A percentile compares a stretch with the other conserved stretches of the same genome.
phyloP scores from a whole-genome alignment of 92 coral and sea anemone species.

The Palythoa grandiflora region DNA sequence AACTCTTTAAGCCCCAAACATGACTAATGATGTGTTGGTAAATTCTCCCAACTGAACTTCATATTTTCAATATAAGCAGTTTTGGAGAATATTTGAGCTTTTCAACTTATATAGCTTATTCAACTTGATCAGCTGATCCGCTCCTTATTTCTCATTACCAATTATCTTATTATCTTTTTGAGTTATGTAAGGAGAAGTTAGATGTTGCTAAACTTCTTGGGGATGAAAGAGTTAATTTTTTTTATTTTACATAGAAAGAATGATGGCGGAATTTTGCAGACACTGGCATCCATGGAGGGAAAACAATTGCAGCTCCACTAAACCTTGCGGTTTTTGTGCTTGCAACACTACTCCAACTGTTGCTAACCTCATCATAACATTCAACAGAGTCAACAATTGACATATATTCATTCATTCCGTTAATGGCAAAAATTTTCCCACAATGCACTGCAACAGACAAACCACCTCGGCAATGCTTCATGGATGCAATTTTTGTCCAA shows the following conservation, averaged over 20 bases:
- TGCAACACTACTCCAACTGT: conserved; percentile 87
- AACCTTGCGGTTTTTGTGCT: conserved; percentile 95
- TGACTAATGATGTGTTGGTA: no score
- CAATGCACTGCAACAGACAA: conserved; percentile 90
- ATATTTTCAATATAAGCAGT: no score
- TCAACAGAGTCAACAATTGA: conserved; percentile 92
- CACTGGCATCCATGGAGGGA: conserved; percentile 55
- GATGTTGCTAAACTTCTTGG: no score
- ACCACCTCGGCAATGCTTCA: conserved; percentile 95
- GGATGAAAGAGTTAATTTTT: no score
- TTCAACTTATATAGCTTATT: no score
- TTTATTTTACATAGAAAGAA: conserved; percentile 24
- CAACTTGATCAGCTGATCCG: no score
- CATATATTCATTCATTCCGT: conserved; percentile 99
- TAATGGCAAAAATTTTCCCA: conserved; percentile 97
- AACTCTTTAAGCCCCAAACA: no score
- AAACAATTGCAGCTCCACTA: conserved; percentile 94
- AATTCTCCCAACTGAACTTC: no score
- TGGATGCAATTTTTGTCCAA: conserved; percentile 90
- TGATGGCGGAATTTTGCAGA: conserved; percentile 28
- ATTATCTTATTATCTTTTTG: no score
- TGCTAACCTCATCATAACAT: conserved; percentile 88
- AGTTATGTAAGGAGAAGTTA: no score
- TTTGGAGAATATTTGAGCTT: no score
- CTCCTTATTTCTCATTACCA: no score